Base-by-base conservation (phyloP, 53 echinoderm and acorn worm genomes). In the Astropecten irregularis region DNA sequence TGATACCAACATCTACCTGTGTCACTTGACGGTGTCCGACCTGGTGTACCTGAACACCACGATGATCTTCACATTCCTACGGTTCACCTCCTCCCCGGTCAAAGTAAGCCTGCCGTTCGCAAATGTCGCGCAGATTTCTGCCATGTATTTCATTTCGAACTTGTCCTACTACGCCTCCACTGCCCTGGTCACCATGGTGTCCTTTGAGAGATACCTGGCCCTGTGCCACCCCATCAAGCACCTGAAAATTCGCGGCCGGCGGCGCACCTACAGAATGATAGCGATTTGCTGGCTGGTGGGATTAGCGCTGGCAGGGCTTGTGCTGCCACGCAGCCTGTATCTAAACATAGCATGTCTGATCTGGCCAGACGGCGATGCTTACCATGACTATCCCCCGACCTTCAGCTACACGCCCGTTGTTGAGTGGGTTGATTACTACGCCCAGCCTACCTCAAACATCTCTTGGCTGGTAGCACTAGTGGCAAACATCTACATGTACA, bases 161-260 rank as follows among this genome's bases (percentile, higher is more conserved):
- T 49, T 55, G 0, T 55, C 66, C 22, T 84, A 89, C 49, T 64
- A 71, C 35, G 76, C 74, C 4, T 84, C 89, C n/a, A 67, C 76
- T 40, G 54, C 76, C 1, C 68, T 84, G 39, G 74, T 89, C 0
- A 84, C 89, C 18, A 55, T 64, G 14, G 74, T 89, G 44, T 73
- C 89, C 13, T 72, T 84, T 13, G 89, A 89, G 76, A 65, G 83
- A 22, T 89, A 76, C 58, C 64, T 76, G 60, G 89, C 89, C 8
- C 73, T 89, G 30, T 89, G 89, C 49, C 65, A 84, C 22, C 89
- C 89, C 16, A 67, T 89, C 19, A 72, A 84, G 15, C 83, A 84
- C 60, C 68, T 73, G 9, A 57, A 62, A 18, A 68, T 89, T 19
- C 84, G 83, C 51, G 83, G 76, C 16, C 46, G 61, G 19, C 23